Conservation (phyloP, 2,797 vertebrate species). For the Crenuchus spilurus region DNA sequence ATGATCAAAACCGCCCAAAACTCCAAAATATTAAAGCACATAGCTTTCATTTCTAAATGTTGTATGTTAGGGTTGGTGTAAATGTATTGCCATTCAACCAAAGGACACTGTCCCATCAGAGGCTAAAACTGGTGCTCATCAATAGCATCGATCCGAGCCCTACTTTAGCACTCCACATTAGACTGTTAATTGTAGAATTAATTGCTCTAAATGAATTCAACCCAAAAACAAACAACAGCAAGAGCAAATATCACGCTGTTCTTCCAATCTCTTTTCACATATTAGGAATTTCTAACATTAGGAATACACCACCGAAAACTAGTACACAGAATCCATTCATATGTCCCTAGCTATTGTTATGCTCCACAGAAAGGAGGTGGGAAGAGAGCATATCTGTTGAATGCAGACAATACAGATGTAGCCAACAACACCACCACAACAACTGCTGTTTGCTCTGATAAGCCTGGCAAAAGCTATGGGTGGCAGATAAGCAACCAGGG, state of each 20-base stretch:
- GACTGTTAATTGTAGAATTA: constrained; percentile 53
- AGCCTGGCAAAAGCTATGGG: no score
- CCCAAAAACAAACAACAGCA: constrained; percentile 28
- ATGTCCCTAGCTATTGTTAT: neutral
- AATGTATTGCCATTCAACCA: constrained; percentile 47
- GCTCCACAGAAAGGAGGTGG: neutral
- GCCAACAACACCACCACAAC: neutral
- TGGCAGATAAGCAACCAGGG: no score
- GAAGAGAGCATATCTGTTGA: neutral
- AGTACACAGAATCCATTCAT: no score
- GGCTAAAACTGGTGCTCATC: constrained; percentile 68
- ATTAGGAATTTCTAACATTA: no score
- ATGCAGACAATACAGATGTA: neutral
- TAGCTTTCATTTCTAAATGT: no score
- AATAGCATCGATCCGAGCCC: constrained; percentile 69
- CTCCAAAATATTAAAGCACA: no score
- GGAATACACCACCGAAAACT: no score
- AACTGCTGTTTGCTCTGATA: no score
- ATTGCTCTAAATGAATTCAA: constrained; percentile 40
- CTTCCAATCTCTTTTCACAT: no score
- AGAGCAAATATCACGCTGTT: neutral
- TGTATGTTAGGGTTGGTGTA: neutral
- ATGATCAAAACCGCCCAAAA: no score
- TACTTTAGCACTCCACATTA: constrained; percentile 55
- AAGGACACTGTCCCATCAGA: constrained; percentile 56